Conservation (phyloP, 2,113 vertebrate genomes). For the Alaudala cheleensis region DNA sequence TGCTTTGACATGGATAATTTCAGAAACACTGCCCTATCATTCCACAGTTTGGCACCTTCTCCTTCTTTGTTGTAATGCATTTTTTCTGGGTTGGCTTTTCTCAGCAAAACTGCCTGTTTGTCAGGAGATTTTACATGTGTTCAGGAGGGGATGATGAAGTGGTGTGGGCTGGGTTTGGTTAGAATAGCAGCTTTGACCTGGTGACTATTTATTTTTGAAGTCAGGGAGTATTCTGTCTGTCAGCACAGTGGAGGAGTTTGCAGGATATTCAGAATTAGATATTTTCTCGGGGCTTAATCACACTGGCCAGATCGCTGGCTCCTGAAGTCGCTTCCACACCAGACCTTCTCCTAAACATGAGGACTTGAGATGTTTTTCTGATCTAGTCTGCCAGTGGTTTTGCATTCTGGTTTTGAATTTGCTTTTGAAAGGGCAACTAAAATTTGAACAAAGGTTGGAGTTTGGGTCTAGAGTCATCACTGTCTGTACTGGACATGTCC, state of each 20-base stretch:
- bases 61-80: not conserved
- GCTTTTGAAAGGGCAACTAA: not conserved
- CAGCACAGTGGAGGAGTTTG: not conserved
- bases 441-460: not conserved
- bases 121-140: not conserved
- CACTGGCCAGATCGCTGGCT: not conserved
- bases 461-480: not conserved
- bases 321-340: not conserved
- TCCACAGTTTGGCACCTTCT: constrained; percentile 39
- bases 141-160: not conserved
- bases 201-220: constrained; percentile 9
- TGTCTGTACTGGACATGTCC: not conserved
- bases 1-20: constrained; percentile 49
- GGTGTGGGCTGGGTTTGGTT: not conserved
- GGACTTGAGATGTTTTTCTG: not conserved
- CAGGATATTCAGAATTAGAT: not conserved
- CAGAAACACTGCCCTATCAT: constrained; percentile 38
- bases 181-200: not conserved
- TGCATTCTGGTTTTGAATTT: not conserved
- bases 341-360: not conserved
- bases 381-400: not conserved
- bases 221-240: not conserved
- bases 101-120: not conserved
- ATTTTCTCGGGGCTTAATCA: not conserved
- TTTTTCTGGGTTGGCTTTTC: constrained; percentile 17